Evolutionary conservation across 1,140 invertebrate species (phyloP), one percentile per base, ranked within the genome.

Genomic region (Pteromalus puparum): DNA sequence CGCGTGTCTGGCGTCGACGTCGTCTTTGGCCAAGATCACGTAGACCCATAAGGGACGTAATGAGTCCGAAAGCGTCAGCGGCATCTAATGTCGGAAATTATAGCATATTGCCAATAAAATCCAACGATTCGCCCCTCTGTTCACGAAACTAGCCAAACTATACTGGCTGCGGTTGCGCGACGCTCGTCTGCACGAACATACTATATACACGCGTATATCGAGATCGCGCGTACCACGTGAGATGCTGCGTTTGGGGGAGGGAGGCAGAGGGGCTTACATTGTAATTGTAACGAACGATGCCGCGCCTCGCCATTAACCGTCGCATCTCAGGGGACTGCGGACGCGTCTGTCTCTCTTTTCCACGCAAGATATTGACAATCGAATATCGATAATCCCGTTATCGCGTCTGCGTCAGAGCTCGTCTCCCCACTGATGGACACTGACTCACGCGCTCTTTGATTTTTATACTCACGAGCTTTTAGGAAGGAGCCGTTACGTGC

Each of bases 61-160:
- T 93, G 92, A 93, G 92, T 89, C 89, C 88, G 86, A 91, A 91
- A 92, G 92, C 92, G 92, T 93, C 92, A 93, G 91, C 91, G 88
- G 92, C 91, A 89, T 92, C 92, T 93, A 93, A 93, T 93, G 91
- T 92, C 90, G 89, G 91, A 90, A 93, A 93, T 93, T 93, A 93
- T 93, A 92, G 92, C 91, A 93, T 93, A 93, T 93, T 93, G 92
- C 90, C 92, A 93, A 93, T 93, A 93, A 93, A 93, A 93, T 92
- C 89, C 87, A 86, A 87, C 87, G 89, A 87, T 87, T 73, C 30
- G n/a, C 85, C 77, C 85, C 78, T 84, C 73, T 21, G 26, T 65
- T 53, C 74, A 73, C 65, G 18, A 38, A 86, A 70, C 70, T 79
- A 53, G 73, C 65, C 68, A 18, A 75, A 65, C 21, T 30, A 53